Evolutionary conservation across 1,140 invertebrate genomes (phyloP), one percentile per base, ranked within the genome.

Genomic region (Drosophila bocqueti): DNA sequence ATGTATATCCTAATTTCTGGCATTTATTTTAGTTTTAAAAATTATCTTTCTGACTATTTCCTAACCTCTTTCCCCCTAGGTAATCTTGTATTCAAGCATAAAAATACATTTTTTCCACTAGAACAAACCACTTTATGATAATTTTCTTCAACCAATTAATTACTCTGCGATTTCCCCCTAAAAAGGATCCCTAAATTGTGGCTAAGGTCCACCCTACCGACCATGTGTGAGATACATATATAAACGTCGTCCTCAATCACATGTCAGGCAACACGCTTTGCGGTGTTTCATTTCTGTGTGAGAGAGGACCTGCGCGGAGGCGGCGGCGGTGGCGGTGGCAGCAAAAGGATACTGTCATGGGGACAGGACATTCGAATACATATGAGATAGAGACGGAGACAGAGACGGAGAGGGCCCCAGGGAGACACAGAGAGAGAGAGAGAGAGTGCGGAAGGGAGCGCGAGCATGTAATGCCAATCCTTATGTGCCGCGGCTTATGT

Each of bases 211-310:
- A 72, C 29, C 45, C 38, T 47, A 1, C 0, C 18, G 13, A 24
- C 38, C 47, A 54, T 47, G 49, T 72, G 46, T 68, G 31, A 16
- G 18, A 50, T 81, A 62, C 83, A 76, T 62, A 76, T 62, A 85
- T 86, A 87, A 87, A 83, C 80, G 83, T 84, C 83, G 83, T 86
- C 84, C 84, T 86, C 83, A 87, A 89, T 89, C 84, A 87, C 83
- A 87, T 87, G 83, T 87, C 84, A 84, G 57, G 83, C 84, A 78
- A 78, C 75, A 78, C 75, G 75, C 75, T 78, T 78, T 78, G 75
- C 75, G 75, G 84, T 84, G 81, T 89, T 87, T 89, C 84, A 89
- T 83, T 83, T 78, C 50, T 76, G 62, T 46, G 62, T 42, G 61
- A 34, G 54, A 34, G 31, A 36, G 75, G 74, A 74, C 50, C 49